Base-by-base conservation (phyloP, 2,888 invertebrate species). In the Lithophane semibrunnea region DNA sequence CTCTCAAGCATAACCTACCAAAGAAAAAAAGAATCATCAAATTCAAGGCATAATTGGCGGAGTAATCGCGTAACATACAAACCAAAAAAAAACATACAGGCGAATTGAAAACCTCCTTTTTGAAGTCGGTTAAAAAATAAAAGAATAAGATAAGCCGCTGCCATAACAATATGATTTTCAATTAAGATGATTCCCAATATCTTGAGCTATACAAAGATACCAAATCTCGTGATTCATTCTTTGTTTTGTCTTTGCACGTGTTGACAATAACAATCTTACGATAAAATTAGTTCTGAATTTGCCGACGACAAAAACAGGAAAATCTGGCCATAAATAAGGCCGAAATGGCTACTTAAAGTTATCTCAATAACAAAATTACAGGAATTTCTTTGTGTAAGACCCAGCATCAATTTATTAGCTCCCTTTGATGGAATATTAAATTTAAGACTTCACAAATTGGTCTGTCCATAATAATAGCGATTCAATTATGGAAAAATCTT, bases 381-480 rank as follows among this genome's bases (percentile, higher is more conserved):
- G 47, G 37, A 47, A 65, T 77, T 69, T 61, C 42, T 24, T 64
- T 58, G 56, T 58, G n/a, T 42, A 42, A 58, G 21, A 16, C 44
- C 5, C n/a, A n/a, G 12, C 12, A 21, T 65, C 56, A 58, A 74
- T 74, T 64, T 65, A 54, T 42, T 44, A 13, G 29, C 18, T 67
- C 5, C 16, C 29, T 74, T 85, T 82, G 69, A 69, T 21, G 16
- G 24, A 37, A 63, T 60, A 82, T 82, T 85, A 47, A 63, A 82
- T 84, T 73, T 56, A 60, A 56, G n/a, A 63, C 37, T 54, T 42
- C 24, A 47, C 16, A 73, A 84, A 84, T 84, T 80, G 63, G 42
- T 64, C 63, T 80, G 67, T 58, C 63, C 16, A 16, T 52, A n/a
- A 54, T 67, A 54, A 64, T 67, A 21, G 18, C 10, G 52, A 84